These are phyloP conservation scores for Hylaeus anthracinus DNA, from an alignment of 1,140 invertebrate species.

Conservation along the genomic window DNA sequence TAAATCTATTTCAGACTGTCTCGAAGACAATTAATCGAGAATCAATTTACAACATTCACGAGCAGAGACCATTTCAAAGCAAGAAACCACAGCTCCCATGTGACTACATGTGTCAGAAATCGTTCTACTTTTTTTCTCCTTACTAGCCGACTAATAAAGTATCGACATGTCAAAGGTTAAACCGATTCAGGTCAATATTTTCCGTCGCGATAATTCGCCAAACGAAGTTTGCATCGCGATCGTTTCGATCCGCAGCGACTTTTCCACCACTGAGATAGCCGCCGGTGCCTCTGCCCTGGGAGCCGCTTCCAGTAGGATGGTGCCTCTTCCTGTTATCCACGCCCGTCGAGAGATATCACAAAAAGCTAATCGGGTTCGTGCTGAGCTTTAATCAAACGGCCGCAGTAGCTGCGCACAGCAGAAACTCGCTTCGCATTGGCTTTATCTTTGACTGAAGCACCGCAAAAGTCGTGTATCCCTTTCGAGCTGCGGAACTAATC, in stretches of 20 bases:
- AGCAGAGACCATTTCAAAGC: too few species aligned
- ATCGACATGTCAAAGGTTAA: too few species aligned
- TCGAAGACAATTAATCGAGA: too few species aligned
- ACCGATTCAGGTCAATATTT: too few species aligned
- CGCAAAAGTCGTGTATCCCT: slow-evolving; percentile 62
- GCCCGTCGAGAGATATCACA: slow-evolving; percentile 24
- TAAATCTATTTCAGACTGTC: too few species aligned
- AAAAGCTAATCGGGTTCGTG: slow-evolving; percentile 51
- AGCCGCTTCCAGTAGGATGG: background rate
- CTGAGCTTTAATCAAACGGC: slow-evolving; percentile 51
- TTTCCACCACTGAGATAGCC: background rate
- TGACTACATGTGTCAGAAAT: too few species aligned
- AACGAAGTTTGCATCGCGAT: background rate
- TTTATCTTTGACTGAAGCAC: slow-evolving; percentile 56
- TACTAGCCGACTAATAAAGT: too few species aligned
- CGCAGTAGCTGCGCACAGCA: slow-evolving; percentile 1
- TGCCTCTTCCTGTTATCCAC: slow-evolving; percentile 17
- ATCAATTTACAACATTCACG: too few species aligned
- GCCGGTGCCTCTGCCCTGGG: background rate
- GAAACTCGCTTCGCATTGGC: slow-evolving; percentile 43
- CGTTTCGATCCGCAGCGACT: background rate
- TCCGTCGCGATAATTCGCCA: background rate
- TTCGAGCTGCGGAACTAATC: slow-evolving; percentile 48
- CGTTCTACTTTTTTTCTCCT: too few species aligned
- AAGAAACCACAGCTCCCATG: too few species aligned